These are phyloP conservation scores for Indicator maculatus DNA, from an alignment of 2,113 vertebrate species.

Conservation along the genomic window DNA sequence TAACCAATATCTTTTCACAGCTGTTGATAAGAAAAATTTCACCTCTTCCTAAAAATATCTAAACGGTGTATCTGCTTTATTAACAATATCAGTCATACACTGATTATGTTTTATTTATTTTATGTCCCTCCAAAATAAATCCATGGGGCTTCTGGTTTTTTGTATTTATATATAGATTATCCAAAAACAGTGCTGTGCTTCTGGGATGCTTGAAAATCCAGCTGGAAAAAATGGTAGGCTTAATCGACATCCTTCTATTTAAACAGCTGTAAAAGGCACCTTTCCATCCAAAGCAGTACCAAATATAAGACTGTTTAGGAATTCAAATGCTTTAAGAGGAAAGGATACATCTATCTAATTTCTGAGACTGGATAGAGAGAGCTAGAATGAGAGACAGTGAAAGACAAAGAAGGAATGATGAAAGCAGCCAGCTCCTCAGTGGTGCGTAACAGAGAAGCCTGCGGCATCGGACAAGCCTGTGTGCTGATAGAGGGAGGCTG, in stretches of 20 bases:
- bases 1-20: neutral
- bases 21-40: neutral
- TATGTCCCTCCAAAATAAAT: neutral
- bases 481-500: neutral
- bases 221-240: neutral
- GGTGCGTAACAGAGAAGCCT: neutral
- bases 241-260: too few species aligned
- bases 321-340: neutral
- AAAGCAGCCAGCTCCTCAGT: neutral
- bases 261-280: neutral
- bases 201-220: neutral
- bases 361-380: neutral
- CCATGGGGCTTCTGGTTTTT: neutral
- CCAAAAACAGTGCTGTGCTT: neutral
- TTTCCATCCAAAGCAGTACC: neutral
- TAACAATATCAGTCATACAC: neutral
- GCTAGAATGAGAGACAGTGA: neutral
- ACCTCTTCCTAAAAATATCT: neutral
- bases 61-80: neutral
- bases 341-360: neutral
- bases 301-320: fast-evolving
- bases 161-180: neutral
- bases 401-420: neutral
- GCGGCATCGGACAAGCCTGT: neutral
- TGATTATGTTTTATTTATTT: neutral